phyloP scores from a whole-genome alignment of 2,797 vertebrate species.

The Falco columbarius region DNA sequence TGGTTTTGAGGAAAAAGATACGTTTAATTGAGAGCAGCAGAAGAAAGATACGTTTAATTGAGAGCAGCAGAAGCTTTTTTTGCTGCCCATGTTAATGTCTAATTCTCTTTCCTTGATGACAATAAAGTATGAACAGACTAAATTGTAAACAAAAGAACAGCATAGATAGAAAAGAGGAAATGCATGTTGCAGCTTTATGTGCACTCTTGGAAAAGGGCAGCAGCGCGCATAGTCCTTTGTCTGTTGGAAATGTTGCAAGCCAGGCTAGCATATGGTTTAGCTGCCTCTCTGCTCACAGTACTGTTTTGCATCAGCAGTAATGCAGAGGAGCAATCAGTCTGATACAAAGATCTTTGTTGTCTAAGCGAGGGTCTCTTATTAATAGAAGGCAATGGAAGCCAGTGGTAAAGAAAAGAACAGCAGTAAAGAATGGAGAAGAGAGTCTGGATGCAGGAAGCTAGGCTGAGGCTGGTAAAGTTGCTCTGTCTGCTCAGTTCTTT shows the following conservation, averaged over 20 bases:
- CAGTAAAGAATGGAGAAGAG: not conserved
- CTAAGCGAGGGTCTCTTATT: not conserved
- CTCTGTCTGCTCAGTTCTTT: not conserved
- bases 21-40: not conserved
- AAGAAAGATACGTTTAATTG: too few relatives aligned
- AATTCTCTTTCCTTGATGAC: not conserved
- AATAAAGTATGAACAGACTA: not conserved
- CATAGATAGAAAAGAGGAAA: not conserved
- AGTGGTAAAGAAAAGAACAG: not conserved
- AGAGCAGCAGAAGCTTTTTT: not conserved
- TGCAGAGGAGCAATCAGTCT: not conserved
- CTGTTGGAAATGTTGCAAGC: not conserved
- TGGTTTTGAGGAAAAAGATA: not conserved
- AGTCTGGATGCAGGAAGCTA: not conserved
- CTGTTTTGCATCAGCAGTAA: not conserved
- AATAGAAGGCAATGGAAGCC: not conserved
- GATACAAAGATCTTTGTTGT: not conserved
- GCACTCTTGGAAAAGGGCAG: not conserved
- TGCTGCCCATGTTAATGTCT: not conserved
- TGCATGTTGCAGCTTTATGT: not conserved
- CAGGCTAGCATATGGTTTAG: not conserved
- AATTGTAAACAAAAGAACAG: not conserved
- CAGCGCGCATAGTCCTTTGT: not conserved
- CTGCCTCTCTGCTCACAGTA: not conserved
- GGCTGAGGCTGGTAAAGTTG: not conserved